Evolutionary conservation across 2,797 vertebrate species (phyloP).

Genomic region (Trematomus bernacchii): DNA sequence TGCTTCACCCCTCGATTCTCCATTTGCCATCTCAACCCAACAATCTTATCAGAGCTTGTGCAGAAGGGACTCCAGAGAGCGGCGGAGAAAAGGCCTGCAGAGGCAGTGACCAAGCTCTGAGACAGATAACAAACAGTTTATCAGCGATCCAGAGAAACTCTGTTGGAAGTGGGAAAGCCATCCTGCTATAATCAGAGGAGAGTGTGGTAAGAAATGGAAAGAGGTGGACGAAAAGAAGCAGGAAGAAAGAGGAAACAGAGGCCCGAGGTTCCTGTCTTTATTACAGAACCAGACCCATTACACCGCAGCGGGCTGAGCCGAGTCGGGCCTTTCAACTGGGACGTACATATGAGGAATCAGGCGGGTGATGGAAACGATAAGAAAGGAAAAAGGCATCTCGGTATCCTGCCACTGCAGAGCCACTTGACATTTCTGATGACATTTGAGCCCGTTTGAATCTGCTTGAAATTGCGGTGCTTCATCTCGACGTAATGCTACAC

Average conservation of each 20-base stretch:
- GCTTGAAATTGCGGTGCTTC: conserved; percentile 85
- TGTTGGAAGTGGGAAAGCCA: conserved; percentile 38
- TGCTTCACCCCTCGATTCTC: conserved; percentile 13
- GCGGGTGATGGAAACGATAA: conserved; percentile 61
- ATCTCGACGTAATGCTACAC: conserved; percentile 86
- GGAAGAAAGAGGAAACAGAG: conserved; percentile 11
- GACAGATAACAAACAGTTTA: conserved; percentile 58
- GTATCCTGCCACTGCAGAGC: conserved; percentile 68
- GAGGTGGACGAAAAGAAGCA: background rate
- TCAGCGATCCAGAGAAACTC: conserved; percentile 44
- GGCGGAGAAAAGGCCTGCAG: conserved; percentile 48
- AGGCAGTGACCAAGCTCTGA: conserved; percentile 40
- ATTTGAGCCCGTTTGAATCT: conserved; percentile 86
- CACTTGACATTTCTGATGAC: conserved; percentile 88
- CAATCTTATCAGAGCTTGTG: conserved; percentile 68
- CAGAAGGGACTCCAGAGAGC: conserved; percentile 64
- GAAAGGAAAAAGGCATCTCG: conserved; percentile 21
- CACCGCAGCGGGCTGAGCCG: conserved; percentile 19
- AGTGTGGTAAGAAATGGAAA: conserved; percentile 5
- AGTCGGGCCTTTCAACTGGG: conserved; percentile 49
- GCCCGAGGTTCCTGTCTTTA: conserved; percentile 38
- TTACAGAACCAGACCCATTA: conserved; percentile 50
- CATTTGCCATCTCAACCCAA: conserved; percentile 47
- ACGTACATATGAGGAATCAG: conserved; percentile 44
- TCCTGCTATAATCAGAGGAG: conserved; percentile 33